phyloP scores from a whole-genome alignment of 2,797 vertebrate genomes.

The Premnoplex brunnescens region DNA sequence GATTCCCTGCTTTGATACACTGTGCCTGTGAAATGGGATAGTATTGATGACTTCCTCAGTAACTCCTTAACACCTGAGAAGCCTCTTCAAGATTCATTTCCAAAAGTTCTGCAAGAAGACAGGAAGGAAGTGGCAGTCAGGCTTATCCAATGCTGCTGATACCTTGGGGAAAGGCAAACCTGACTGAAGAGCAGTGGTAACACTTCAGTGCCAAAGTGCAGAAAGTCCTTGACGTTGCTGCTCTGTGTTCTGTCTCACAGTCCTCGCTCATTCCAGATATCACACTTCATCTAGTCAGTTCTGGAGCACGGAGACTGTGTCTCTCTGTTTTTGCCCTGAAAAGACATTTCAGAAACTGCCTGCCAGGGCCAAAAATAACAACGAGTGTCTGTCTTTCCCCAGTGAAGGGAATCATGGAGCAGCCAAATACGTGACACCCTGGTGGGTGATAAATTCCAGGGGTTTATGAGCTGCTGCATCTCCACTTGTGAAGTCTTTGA shows the following conservation, averaged over 20 bases:
- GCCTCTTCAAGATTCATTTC: neutral
- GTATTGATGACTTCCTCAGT: neutral
- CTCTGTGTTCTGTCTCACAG: neutral
- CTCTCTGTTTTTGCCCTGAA: neutral
- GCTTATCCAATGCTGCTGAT: neutral
- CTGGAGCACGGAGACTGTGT: fast-evolving
- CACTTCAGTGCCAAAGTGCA: neutral
- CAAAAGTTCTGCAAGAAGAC: neutral
- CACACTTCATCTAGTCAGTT: neutral
- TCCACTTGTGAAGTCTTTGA: neutral
- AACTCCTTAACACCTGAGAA: neutral
- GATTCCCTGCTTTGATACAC: neutral
- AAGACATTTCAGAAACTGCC: neutral
- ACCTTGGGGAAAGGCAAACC: neutral
- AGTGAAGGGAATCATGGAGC: neutral
- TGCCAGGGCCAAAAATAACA: neutral
- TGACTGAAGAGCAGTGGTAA: neutral
- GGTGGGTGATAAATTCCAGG: neutral
- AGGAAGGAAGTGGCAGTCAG: fast-evolving
- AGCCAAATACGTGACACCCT: neutral
- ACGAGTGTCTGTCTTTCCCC: neutral
- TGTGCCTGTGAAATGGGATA: neutral
- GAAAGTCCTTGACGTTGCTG: fast-evolving
- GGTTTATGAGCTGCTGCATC: neutral
- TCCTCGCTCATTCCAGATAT: neutral